phyloP scores from a whole-genome alignment of 2,888 invertebrate genomes.

The Epiperipatus broadwayi region DNA sequence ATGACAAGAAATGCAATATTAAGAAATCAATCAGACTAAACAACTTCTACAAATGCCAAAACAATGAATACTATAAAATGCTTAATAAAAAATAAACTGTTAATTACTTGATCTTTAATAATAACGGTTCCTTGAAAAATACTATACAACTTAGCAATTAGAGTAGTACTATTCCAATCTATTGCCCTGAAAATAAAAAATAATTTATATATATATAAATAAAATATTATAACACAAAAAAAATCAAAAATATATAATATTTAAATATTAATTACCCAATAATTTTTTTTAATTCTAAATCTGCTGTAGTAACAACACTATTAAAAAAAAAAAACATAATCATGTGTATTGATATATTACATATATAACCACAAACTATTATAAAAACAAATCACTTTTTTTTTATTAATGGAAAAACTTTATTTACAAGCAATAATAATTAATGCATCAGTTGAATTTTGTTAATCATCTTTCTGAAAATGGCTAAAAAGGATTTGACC shows the following conservation, averaged over 20 bases:
- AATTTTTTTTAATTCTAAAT: slow-evolving; percentile 57
- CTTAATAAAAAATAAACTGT: neutral
- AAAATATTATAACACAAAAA: slow-evolving; percentile 5
- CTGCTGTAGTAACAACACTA: slow-evolving; percentile 68
- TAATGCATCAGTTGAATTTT: too few relatives aligned
- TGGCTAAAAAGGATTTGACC: too few relatives aligned
- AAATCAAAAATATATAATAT: too few relatives aligned
- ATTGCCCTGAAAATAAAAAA: slow-evolving; percentile 37
- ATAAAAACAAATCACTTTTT: too few relatives aligned
- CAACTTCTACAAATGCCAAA: neutral
- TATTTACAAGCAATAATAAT: too few relatives aligned
- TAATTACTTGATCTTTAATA: slow-evolving; percentile 25
- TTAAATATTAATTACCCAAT: slow-evolving; percentile 25
- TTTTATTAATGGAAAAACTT: too few relatives aligned
- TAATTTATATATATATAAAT: slow-evolving; percentile 7
- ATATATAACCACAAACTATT: too few relatives aligned
- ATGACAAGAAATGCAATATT: neutral
- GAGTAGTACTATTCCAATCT: slow-evolving; percentile 50
- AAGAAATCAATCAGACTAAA: neutral
- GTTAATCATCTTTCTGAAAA: too few relatives aligned
- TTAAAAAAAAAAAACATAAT: slow-evolving; percentile 30
- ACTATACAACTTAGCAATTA: slow-evolving; percentile 53
- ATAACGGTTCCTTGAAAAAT: slow-evolving; percentile 53
- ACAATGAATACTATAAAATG: too few relatives aligned
- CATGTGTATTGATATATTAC: slow-evolving; percentile 4